phyloP scores from a whole-genome alignment of 2,113 vertebrate species.

The Calidris pygmaea region DNA sequence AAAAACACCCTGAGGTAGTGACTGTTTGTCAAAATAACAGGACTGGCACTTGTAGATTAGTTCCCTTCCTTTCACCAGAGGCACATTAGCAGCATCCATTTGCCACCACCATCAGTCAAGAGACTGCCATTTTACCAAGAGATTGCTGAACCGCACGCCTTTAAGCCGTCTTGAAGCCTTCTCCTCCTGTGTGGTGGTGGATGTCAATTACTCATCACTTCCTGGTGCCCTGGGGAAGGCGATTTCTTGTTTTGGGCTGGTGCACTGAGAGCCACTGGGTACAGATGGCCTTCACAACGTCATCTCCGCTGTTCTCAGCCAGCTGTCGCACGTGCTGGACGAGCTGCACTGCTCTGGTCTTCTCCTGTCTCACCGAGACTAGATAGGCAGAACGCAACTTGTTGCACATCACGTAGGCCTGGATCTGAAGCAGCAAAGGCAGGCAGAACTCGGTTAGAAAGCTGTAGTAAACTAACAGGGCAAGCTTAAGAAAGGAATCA shows the following conservation, averaged over 20 bases:
- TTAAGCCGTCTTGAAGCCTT: not conserved
- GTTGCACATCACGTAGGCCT: constrained; percentile 87
- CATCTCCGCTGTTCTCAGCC: constrained; percentile 81
- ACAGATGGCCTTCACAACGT: constrained; percentile 90
- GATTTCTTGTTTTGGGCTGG: constrained; percentile 66
- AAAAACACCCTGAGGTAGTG: constrained; percentile 73
- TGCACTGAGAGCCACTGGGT: constrained; percentile 90
- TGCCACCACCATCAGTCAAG: not conserved
- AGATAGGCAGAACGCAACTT: constrained; percentile 93
- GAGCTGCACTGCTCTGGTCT: constrained; percentile 77
- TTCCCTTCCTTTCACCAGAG: constrained; percentile 38
- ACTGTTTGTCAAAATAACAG: constrained; percentile 62
- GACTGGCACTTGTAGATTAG: constrained; percentile 73
- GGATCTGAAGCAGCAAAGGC: constrained; percentile 78
- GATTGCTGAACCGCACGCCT: not conserved
- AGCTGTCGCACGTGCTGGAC: constrained; percentile 86
- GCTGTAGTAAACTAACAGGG: not conserved
- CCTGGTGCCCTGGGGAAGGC: constrained; percentile 50
- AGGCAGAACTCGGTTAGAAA: not conserved
- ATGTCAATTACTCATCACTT: constrained; percentile 52
- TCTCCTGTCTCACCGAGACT: constrained; percentile 89
- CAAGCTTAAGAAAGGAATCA: not conserved
- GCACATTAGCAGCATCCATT: constrained; percentile 8
- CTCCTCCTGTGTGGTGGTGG: too few species aligned
- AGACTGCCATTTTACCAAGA: not conserved